Evolutionary conservation across 1,140 invertebrate genomes (phyloP), one percentile per base, ranked within the genome.

Genomic region (Leptopilina clavipes): DNA sequence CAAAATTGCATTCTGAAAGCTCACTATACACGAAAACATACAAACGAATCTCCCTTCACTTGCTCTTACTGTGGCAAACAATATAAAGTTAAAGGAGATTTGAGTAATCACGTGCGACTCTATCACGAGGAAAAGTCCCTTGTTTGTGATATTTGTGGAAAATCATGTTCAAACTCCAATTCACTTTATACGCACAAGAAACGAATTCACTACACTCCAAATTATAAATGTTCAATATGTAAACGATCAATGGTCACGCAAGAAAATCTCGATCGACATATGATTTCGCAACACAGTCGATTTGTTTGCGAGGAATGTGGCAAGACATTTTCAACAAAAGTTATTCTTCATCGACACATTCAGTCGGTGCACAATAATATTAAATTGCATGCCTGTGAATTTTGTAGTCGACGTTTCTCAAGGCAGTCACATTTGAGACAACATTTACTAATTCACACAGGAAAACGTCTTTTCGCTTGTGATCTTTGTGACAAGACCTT

Each of bases 341-440:
- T 93, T 80, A 93, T 93, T 83, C 88, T 96, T 0, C 92, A 94
- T 31, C 91, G 94, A 12, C 95, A 96, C 84, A 90, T 45, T 12
- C 19, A 45, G 12, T 43, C 59, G 0, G 65, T 45, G 10, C 73
- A 75, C 18, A 12, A 70, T n/a, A 65, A 65, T 25, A 48, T 75
- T 11, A 70, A 40, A 37, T 31, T 31, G 75, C 73, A 81, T 0
- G 80, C 85, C 44, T 92, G 91, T 73, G 75, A 80, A 2, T 88
- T 88, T 92, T 75, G 92, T 89, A 1, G 87, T 86, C 9, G 76
- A 85, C 17, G 85, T 85, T 75, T 75, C 14, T 59, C 54, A 12
- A 48, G 70, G 14, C 65, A 45, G 3, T 70, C 73, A 45, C 87
- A 88, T 71, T 73, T 91, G n/a, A 85, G 82, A 1, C 84, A 88